Evolutionary conservation across 2,888 invertebrate genomes (phyloP), one percentile per base, ranked within the genome.

Genomic region (Camponotus fellah): DNA sequence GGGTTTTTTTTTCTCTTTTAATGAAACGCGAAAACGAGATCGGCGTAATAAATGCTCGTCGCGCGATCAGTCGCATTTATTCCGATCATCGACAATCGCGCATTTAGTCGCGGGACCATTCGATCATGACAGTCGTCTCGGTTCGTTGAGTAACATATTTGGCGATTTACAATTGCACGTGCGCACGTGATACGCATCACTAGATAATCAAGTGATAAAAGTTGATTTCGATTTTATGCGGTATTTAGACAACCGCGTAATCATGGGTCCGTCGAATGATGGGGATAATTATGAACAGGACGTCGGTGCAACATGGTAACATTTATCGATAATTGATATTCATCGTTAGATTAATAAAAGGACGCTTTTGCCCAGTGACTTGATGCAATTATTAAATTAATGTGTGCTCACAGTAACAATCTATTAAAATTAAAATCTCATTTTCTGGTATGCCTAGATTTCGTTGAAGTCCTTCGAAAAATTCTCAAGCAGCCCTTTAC

Each of bases 111-210:
- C 32, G 43, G 34, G 8, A 34, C 12, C 46, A n/a, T 37, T 71
- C 71, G 46, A 71, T 37, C 71, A n/a, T 34, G 71, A 60, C 43
- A 71, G 71, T 60, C 69, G 60, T 68, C 65, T 40, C 79, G 71
- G 60, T 62, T 80, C 60, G 60, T 71, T 32, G 79, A 80, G 37
- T 71, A 80, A 80, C 60, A 71, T 71, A 80, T 80, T 80, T 43
- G 58, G 12, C 60, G 34, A 80, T 80, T 80, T 69, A 69, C 79
- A 71, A 62, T 46, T 43, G 56, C 34, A 9, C 3, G 53, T 56
- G 8, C 40, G 53, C 17, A 53, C 49, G 49, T 53, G 46, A 26
- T 71, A 62, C 46, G 46, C 60, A 34, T 43, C 77, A 34, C 43
- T 14, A 26, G 26, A 26, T 37, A 71, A 12, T 12, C 46, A 3